Base-by-base conservation (phyloP, 2,888 invertebrate genomes). In the Psococerastis gibbosa region DNA sequence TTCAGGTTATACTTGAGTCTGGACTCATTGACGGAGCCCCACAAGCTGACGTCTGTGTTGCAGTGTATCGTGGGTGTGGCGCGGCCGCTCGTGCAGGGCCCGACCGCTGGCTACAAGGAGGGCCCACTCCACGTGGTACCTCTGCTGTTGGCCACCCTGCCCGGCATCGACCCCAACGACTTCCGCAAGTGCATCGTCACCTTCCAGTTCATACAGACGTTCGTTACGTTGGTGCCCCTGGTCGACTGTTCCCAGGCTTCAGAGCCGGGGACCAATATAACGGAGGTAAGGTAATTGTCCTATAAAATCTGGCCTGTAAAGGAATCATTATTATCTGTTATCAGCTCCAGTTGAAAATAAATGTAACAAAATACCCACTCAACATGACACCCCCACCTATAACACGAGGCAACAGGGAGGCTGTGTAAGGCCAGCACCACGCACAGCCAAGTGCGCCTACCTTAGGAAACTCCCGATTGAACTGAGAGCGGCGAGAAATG, bases 151-250 rank as follows among this genome's bases (percentile, higher is more conserved):
- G 75, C 78, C 1, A 69, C 82, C 1, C 62, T 94, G 15, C 91
- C 92, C 0, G 91, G 88, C 11, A 78, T 94, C 34, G 92, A 92
- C 59, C 78, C 85, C 0, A 92, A 92, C 56, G 91, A 92, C 59
- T 69, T 78, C 33, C 70, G 72, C 49, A 82, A 82, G 59, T 77
- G 77, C 18, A 64, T 78, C 43, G 69, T 78, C 18, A 79, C 85
- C 0, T 71, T 88, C 47, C 81, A 82, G 53, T 76, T 87, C 54
- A 75, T 89, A 44, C 69, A 79, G 3, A 73, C 78, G 35, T 75
- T 83, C 55, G 70, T 75, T 11, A 76, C 76, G 50, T 69, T 88
- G 65, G 73, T 91, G 20, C 85, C 89, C 0, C 62, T 87, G 18
- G 75, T 85, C 4, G 87, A 94, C 58, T 88, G 83, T 49, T 88